Base-by-base conservation (phyloP, 2,888 invertebrate species). In the Tubulanus polymorphus region DNA sequence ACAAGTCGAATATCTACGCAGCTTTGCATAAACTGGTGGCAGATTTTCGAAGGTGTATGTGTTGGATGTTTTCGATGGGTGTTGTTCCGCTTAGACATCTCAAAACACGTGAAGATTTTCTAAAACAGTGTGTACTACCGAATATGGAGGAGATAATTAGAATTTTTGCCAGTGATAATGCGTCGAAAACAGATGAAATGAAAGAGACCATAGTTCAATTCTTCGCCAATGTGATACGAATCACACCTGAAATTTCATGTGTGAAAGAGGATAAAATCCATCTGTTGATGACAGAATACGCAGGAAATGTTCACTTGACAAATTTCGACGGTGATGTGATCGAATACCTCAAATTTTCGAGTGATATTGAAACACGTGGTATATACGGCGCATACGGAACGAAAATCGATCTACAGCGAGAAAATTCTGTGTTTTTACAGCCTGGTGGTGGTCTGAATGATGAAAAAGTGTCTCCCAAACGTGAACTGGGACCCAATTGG, bases 281-380 rank as follows among this genome's bases (percentile, higher is more conserved):
- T 15, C 15, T 41, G 15, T 41, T 41, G 41, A 41, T 41, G 41
- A 8, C 41, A 18, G 41, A 41, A 41, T 41, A 41, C 23, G 41
- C 41, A 3, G 41, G 41, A 5, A 41, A 41, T 15, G 41, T 41
- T 5, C 41, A 41, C 23, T 41, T 41, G 41, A 41, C 41, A 41
- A 41, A 41, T 15, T 41, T 8, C 15, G 41, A 41, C 41, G 41
- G 41, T 23, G 41, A 41, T 41, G 41, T 41, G 41, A 41, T 41
- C 5, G 41, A 41, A 41, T 41, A 41, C 23, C 41, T 41, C 41
- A 41, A 41, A 41, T 41, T 41, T 41, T 41, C 41, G 6, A 41
- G 41, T 41, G 41, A 41, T 41, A 41, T 41, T 15, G 41, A 41
- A 41, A 41, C 41, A 15, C 5, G 41, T 8, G 41, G 41, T 15